Evolutionary conservation across 1,140 invertebrate genomes (phyloP), one percentile per base, ranked within the genome.

Genomic region (Pantala flavescens): DNA sequence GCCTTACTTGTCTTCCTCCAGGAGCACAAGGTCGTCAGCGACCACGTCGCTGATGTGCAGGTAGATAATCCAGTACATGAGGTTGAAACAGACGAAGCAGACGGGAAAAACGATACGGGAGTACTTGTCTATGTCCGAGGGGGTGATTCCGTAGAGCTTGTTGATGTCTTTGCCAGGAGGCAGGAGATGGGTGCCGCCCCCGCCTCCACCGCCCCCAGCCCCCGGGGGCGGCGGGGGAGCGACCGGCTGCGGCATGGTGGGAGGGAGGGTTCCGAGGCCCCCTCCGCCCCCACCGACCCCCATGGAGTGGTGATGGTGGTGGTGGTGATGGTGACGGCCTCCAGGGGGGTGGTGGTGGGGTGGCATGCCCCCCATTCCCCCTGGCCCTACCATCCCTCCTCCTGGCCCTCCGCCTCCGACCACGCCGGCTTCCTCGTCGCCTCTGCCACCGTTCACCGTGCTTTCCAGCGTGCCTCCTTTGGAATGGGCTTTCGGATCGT

Each of bases 41-140:
- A 96, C 92, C 76, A 96, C 93, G 86, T 96, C 94, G 79, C 93
- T 96, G 81, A 97, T 96, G 87, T 97, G 94, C 77, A 97, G 86
- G 81, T 97, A 97, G 79, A 97, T 97, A 82, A 97, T 96, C 95
- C 95, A 98, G 84, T 98, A 97, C 94, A 96, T 97, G 73, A 97
- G 88, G 84, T 98, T 97, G 88, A 98, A 98, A 84, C 95, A 96
- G 77, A 97, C 92, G 86, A 98, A 98, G 86, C 94, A 96, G 71
- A 98, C 94, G 10, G 95, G 95, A 84, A 97, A 97, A 79, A 97
- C 93, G 83, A 97, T 96, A 80, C 95, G 89, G 43, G 93, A 96
- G 82, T 97, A 97, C 84, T 97, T 98, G 88, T 98, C 95, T 83
- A 98, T 97, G 86, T 96, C 95, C 80, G 93, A 95, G 71, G 95